A percentile compares a stretch with the other conserved stretches of the same genome.
Evolutionary conservation across 2,888 invertebrate species (phyloP).

Genomic region (Drosophila stalkeri): DNA sequence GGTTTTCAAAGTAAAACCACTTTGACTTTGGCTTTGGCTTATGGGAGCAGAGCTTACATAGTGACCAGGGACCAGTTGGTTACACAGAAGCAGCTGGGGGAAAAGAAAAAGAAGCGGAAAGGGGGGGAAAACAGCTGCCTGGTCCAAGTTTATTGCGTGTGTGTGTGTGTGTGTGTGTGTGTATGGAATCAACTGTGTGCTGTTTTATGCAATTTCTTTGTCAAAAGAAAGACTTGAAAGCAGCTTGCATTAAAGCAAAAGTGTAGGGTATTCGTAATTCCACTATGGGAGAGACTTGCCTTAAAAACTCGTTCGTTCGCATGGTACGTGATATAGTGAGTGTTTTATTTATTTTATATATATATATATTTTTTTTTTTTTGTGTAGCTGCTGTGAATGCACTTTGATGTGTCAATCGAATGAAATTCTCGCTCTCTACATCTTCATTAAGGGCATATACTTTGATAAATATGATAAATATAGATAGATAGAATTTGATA

Average conservation of each 20-base stretch:
- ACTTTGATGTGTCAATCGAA: slow-evolving; percentile 13
- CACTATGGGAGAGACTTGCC: not conserved
- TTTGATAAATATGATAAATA: not conserved
- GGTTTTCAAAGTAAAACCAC: slow-evolving; percentile 58
- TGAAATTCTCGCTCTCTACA: not conserved
- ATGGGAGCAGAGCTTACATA: slow-evolving; percentile 40
- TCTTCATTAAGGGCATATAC: not conserved
- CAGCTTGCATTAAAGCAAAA: not conserved
- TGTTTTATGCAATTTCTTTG: slow-evolving; percentile 19
- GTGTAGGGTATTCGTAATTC: slow-evolving; percentile 15
- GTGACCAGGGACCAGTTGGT: slow-evolving; percentile 39
- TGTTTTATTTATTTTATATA: slow-evolving; percentile 3
- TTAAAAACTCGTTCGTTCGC: slow-evolving; percentile 25
- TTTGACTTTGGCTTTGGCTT: slow-evolving; percentile 63
- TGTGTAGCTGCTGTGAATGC: slow-evolving; percentile 18
- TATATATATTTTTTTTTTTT: too few relatives aligned
- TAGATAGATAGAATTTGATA: not conserved
- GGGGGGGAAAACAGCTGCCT: slow-evolving; percentile 32
- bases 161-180: slow-evolving; percentile 14
- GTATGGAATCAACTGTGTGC: slow-evolving; percentile 18
- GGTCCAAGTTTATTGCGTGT: slow-evolving; percentile 65
- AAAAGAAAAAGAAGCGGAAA: slow-evolving; percentile 8
- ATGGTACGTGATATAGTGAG: slow-evolving; percentile 40
- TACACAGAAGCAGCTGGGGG: not conserved
- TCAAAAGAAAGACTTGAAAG: not conserved